Base-by-base conservation (phyloP, 1,140 invertebrate species). In the Acromyrmex echinatior region DNA sequence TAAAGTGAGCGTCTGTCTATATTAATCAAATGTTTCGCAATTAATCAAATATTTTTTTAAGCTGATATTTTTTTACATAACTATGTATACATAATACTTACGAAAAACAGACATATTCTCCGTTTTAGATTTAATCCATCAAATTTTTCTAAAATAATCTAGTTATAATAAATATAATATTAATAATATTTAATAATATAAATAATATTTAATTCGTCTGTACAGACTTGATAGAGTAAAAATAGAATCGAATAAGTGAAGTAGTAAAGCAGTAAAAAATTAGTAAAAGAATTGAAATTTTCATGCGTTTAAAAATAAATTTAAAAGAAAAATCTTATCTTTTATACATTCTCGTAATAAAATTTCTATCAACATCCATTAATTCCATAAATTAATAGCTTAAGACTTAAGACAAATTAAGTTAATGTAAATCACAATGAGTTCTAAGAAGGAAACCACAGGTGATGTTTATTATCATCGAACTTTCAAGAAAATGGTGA, bases 311-410 rank as follows among this genome's bases (percentile, higher is more conserved):
- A 68, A 45, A 49, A 45, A 49, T 45, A 68, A 49, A 1, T 18
- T 45, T 45, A 53, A 53, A 18, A 39, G 18, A 45, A 49, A 68
- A 70, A 70, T 70, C 0, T 3, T 45, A 45, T 14, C 10, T 10
- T 68, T 45, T 31, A 14, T 70, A 0, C 4, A 7, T 51, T 18
- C n/a, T 70, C 14, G 16, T 16, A 7, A 70, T 16, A 70, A 25
- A 51, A 60, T 63, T 56, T 1, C 58, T 21, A 12, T 10, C 18
- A 74, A 16, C 9, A 18, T 74, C 3, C 3, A 16, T 63, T 63
- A 16, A 31, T 63, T 63, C 51, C 49, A 70, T n/a, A 66, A 66
- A 4, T 74, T 74, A 28, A 74, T 56, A 21, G 10, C 68, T 71
- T 51, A 16, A 7, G 6, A 21, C 12, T 25, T 16, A 70, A 7